phyloP scores from a whole-genome alignment of 2,888 invertebrate genomes.

The Scaptomyza polygonia region DNA sequence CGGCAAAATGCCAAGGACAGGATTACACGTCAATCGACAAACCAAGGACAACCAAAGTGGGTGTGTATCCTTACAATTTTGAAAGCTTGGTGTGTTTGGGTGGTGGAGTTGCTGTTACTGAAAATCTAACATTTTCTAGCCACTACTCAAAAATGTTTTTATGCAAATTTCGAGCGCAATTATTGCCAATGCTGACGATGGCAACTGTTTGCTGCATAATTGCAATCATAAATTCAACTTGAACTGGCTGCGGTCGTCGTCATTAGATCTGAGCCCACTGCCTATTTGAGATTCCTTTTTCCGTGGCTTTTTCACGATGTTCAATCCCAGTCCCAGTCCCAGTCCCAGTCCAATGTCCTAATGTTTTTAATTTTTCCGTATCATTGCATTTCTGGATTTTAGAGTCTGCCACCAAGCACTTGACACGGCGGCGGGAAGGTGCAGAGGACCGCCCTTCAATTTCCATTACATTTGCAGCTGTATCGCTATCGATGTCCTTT shows the following conservation, averaged over 20 bases:
- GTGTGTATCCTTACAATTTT: conserved; percentile 39
- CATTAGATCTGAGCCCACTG: conserved; percentile 65
- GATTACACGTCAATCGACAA: conserved; percentile 61
- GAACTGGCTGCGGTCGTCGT: conserved; percentile 65
- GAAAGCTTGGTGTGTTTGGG: conserved; percentile 10
- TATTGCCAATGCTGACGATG: conserved; percentile 61
- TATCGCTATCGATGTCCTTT: conserved; percentile 82
- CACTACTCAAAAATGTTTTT: conserved; percentile 71
- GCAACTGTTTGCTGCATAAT: conserved; percentile 73
- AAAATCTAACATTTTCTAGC: conserved; percentile 37
- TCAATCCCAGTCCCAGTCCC: conserved; percentile 1
- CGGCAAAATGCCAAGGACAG: conserved; percentile 63
- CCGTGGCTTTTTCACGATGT: background rate
- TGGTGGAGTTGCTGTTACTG: conserved; percentile 12
- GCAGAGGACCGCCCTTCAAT: conserved; percentile 71
- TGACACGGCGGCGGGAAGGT: conserved; percentile 74
- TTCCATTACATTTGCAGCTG: conserved; percentile 76
- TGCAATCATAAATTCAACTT: conserved; percentile 79
- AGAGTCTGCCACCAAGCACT: conserved; percentile 54
- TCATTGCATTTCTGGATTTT: conserved; percentile 72
- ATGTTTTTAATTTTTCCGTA: conserved; percentile 81
- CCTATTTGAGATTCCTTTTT: conserved; percentile 56
- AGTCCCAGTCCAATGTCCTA: conserved; percentile 38
- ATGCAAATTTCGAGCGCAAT: conserved; percentile 78
- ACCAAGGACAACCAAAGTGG: conserved; percentile 65